These are phyloP conservation scores for Ellobium chinense DNA, from an alignment of 2,888 invertebrate species.

Conservation along the genomic window DNA sequence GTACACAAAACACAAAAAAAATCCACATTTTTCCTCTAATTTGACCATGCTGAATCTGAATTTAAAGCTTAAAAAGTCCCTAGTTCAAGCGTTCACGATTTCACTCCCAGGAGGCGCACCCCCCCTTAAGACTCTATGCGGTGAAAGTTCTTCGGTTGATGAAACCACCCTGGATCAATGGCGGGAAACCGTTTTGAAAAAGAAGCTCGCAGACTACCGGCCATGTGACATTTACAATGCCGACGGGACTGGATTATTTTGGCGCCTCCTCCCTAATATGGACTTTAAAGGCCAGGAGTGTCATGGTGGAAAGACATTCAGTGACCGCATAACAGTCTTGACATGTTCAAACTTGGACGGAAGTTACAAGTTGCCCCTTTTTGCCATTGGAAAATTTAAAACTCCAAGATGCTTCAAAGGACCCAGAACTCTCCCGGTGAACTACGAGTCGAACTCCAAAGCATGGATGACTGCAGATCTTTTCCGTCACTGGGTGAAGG, in stretches of 20 bases:
- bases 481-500: background rate
- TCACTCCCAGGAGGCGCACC: too few relatives aligned
- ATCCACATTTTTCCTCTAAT: too few relatives aligned
- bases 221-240: slow-evolving; percentile 21
- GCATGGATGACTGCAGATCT: background rate
- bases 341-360: background rate
- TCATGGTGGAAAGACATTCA: background rate
- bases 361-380: background rate
- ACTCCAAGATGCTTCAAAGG: background rate
- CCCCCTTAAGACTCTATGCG: background rate
- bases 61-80: too few relatives aligned
- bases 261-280: background rate
- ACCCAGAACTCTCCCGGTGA: background rate
- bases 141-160: background rate
- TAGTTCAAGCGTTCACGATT: too few relatives aligned
- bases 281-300: background rate
- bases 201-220: background rate
- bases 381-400: background rate
- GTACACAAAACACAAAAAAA: too few relatives aligned
- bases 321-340: background rate
- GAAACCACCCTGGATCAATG: background rate
- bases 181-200: background rate
- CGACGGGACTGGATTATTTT: slow-evolving; percentile 7
- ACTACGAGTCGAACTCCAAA: background rate
- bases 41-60: too few relatives aligned